phyloP scores from a whole-genome alignment of 2,113 vertebrate genomes.

The Cryptotis parvus region DNA sequence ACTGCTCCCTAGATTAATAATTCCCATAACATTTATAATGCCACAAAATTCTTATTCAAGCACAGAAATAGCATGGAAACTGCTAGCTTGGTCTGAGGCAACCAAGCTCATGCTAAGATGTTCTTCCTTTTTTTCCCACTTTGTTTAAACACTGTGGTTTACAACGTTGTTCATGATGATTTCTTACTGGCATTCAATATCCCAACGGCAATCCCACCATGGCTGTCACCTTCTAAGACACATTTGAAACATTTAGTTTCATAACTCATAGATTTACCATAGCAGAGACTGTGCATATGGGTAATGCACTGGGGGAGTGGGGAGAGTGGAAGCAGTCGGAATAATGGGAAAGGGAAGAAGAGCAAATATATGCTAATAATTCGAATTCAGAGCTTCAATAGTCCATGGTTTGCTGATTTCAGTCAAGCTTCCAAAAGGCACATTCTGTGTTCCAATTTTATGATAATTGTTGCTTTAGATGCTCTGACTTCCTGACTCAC shows the following conservation, averaged over 20 bases:
- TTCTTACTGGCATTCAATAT: too few species aligned
- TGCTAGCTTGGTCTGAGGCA: not conserved
- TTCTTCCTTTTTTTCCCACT: too few species aligned
- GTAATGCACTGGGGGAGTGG: too few species aligned
- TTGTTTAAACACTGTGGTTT: too few species aligned
- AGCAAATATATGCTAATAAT: not conserved
- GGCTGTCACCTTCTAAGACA: too few species aligned
- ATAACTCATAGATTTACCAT: not conserved
- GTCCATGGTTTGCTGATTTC: not conserved
- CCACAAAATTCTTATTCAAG: not conserved
- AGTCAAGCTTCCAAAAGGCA: not conserved
- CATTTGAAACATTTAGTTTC: not conserved
- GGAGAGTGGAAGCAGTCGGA: not conserved
- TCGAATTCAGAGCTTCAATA: not conserved
- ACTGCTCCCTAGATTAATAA: not conserved
- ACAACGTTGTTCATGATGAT: too few species aligned
- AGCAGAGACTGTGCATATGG: not conserved
- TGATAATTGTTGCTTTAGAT: not conserved
- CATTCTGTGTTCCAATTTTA: not conserved
- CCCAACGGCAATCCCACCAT: too few species aligned
- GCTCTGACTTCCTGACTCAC: not conserved
- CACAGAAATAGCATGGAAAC: too few species aligned
- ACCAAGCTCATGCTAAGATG: not conserved
- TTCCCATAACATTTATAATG: not conserved
- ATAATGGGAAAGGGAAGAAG: not conserved